Conservation (phyloP, 1,140 invertebrate species). For the Drosophila ogumai region DNA sequence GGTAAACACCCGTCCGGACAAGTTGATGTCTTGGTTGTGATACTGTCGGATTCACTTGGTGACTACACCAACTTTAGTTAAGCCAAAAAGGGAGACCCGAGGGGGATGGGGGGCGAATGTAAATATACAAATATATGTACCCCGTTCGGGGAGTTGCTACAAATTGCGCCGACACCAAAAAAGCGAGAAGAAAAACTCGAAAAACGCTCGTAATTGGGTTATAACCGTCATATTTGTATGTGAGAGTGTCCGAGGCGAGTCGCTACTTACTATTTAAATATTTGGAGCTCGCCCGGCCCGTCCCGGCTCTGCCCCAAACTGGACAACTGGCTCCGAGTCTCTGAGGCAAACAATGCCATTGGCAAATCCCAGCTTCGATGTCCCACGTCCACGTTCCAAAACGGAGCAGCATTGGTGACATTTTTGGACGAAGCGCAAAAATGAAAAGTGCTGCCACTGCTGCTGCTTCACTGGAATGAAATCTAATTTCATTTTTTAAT, state of each 20-base stretch:
- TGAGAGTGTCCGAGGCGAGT: conserved; percentile 35
- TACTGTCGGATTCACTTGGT: conserved; percentile 53
- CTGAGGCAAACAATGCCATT: conserved; percentile 51
- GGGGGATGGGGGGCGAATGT: neutral
- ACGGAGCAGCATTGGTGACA: conserved; percentile 45
- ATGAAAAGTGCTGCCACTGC: conserved; percentile 66
- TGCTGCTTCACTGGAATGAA: conserved; percentile 60
- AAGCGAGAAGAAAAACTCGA: conserved; percentile 55
- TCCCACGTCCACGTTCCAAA: conserved; percentile 27
- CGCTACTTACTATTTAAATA: conserved; percentile 48
- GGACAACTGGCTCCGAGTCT: conserved; percentile 30
- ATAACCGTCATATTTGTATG: conserved; percentile 70
- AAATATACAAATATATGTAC: neutral
- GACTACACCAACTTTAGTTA: conserved; percentile 39
- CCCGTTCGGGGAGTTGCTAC: conserved; percentile 42
- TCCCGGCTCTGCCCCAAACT: conserved; percentile 13
- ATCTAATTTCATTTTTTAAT: conserved; percentile 82
- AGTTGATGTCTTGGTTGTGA: conserved; percentile 62
- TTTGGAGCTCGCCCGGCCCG: conserved; percentile 20
- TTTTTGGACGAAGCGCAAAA: conserved; percentile 49
- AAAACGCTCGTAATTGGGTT: conserved; percentile 75
- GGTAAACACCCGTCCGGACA: conserved; percentile 46
- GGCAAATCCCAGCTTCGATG: conserved; percentile 36
- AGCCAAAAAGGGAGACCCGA: neutral
- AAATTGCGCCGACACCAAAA: conserved; percentile 75